Evolutionary conservation across 2,888 invertebrate genomes (phyloP).

Genomic region (Clepsis dumicolana): DNA sequence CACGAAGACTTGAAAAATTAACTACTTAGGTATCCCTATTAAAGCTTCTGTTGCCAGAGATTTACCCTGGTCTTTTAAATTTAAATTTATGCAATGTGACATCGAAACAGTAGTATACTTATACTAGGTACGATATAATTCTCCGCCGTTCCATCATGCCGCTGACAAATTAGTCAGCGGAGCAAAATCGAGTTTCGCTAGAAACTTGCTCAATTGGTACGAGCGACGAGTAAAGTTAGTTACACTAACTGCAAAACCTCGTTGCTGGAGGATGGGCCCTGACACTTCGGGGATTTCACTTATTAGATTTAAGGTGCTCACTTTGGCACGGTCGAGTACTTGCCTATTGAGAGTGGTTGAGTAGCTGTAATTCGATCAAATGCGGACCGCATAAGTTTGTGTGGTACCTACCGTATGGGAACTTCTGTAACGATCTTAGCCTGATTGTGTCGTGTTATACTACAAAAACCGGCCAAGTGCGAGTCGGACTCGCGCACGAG

Average conservation of each 20-base stretch:
- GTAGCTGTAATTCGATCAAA: no score
- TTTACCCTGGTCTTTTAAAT: no score
- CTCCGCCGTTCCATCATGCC: not conserved
- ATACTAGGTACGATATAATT: not conserved
- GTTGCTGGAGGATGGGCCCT: not conserved
- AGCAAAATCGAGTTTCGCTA: constrained; percentile 29
- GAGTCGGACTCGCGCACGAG: no score
- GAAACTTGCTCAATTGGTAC: constrained; percentile 27
- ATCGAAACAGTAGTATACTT: not conserved
- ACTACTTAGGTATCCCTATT: no score
- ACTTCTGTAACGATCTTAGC: no score
- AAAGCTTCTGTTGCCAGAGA: no score
- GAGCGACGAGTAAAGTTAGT: constrained; percentile 27
- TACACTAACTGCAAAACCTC: constrained; percentile 31
- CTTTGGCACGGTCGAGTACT: not conserved
- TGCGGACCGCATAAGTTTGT: no score
- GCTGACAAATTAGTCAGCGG: constrained; percentile 22
- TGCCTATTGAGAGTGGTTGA: not conserved
- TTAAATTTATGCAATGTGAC: no score
- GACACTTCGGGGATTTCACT: constrained; percentile 26
- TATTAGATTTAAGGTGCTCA: constrained; percentile 35
- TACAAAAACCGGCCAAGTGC: no score
- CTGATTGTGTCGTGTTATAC: no score
- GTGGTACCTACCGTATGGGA: no score
- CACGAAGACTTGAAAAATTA: no score